Percentiles rank a stretch among this genome's conserved stretches.
Evolutionary conservation across 2,888 invertebrate species (phyloP).

Genomic region (Mystacides longicornis): DNA sequence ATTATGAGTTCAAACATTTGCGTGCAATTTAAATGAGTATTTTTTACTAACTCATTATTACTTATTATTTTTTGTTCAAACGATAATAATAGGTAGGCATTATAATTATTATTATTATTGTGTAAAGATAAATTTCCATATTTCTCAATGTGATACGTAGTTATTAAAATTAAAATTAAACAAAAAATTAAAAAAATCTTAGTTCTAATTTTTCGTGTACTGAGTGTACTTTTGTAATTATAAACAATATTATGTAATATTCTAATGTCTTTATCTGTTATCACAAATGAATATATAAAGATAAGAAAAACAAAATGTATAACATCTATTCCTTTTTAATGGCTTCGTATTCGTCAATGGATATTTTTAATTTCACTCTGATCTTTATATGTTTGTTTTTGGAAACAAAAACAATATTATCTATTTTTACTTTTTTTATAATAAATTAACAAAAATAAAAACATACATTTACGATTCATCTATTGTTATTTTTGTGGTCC

Average conservation of each 20-base stretch:
- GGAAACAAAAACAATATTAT: too few species aligned
- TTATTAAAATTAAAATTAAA: constrained; percentile 34
- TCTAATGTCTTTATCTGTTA: background rate
- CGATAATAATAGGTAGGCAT: too few species aligned
- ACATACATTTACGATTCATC: constrained; percentile 18
- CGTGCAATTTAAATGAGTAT: constrained; percentile 46
- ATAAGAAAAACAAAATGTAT: background rate
- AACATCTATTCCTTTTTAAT: background rate
- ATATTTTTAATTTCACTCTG: too few species aligned
- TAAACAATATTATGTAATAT: background rate
- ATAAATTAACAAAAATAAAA: constrained; percentile 5
- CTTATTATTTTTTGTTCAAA: too few species aligned
- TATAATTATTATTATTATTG: constrained; percentile 21
- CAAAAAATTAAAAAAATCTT: background rate
- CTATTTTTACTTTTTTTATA: constrained; percentile 4
- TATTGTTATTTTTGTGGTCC: constrained; percentile 26
- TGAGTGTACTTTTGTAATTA: background rate
- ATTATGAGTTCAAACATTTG: constrained; percentile 42
- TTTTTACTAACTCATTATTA: too few species aligned
- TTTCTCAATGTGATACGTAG: constrained; percentile 54
- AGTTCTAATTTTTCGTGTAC: background rate
- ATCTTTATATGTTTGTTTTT: too few species aligned
- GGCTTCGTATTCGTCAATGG: constrained; percentile 1
- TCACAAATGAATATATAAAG: too few species aligned
- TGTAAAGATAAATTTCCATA: constrained; percentile 47